phyloP scores from a whole-genome alignment of 1,140 invertebrate genomes.

The Pararge aegeria region DNA sequence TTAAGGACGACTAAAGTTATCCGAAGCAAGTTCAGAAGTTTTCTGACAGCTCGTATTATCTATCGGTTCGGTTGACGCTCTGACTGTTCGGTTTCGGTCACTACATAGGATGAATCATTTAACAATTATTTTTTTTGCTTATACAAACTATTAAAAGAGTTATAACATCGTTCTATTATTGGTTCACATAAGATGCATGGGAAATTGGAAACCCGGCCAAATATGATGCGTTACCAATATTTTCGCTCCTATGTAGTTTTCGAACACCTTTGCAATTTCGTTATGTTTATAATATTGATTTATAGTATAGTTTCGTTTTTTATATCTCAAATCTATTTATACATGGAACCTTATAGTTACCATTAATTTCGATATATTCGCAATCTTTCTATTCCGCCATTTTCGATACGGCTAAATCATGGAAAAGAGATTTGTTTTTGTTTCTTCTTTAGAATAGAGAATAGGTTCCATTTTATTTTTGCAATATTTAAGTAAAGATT shows the following conservation, averaged over 20 bases:
- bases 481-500: slow-evolving; percentile 2
- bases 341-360: slow-evolving; percentile 23
- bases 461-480: slow-evolving; percentile 2
- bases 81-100: background rate
- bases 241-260: background rate
- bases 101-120: background rate
- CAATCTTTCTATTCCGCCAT: slow-evolving; percentile 14
- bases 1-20: no score
- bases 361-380: slow-evolving; percentile 25
- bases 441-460: background rate
- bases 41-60: background rate
- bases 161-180: no score
- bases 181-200: no score
- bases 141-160: no score
- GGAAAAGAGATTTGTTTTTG: background rate
- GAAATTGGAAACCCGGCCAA: no score
- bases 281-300: slow-evolving; percentile 15
- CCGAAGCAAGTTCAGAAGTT: no score
- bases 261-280: slow-evolving; percentile 7
- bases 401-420: slow-evolving; percentile 7
- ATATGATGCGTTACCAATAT: background rate
- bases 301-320: slow-evolving; percentile 24
- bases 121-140: no score
- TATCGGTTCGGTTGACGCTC: background rate
- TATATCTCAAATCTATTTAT: slow-evolving; percentile 18